phyloP scores from a whole-genome alignment of 2,797 vertebrate species.

The Sebastes dallii region DNA sequence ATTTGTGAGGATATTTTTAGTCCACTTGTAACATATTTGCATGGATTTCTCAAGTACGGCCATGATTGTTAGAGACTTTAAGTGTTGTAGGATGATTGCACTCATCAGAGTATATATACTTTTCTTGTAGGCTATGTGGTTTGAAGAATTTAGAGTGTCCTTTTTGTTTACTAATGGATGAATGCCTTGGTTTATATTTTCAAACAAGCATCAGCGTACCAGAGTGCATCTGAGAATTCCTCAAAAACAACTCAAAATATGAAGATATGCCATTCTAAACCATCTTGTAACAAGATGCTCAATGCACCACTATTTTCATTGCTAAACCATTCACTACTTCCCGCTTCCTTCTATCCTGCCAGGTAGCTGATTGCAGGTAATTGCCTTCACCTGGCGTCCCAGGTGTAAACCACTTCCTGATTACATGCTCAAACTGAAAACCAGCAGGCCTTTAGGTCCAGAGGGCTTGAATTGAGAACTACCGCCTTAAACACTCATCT shows the following conservation, averaged over 20 bases:
- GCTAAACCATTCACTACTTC: neutral
- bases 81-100: neutral
- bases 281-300: neutral
- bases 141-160: neutral
- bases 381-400: conserved; percentile 63
- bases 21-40: neutral
- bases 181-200: neutral
- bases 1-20: conserved; percentile 1
- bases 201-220: neutral
- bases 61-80: neutral
- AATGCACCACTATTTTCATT: neutral
- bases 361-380: conserved; percentile 58
- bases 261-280: neutral
- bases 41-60: neutral
- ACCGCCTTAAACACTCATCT: conserved; percentile 17
- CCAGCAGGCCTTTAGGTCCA: conserved; percentile 37
- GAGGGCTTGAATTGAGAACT: conserved; percentile 10
- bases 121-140: neutral
- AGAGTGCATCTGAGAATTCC: neutral
- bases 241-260: neutral
- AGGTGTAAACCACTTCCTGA: conserved; percentile 58
- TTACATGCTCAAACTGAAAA: conserved; percentile 44
- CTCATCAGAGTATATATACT: neutral
- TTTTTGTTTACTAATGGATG: neutral
- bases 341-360: conserved; percentile 20